A percentile compares a stretch with the other conserved stretches of the same genome.
Evolutionary conservation across 1,140 invertebrate genomes (phyloP).

Genomic region (Lycorma delicatula): DNA sequence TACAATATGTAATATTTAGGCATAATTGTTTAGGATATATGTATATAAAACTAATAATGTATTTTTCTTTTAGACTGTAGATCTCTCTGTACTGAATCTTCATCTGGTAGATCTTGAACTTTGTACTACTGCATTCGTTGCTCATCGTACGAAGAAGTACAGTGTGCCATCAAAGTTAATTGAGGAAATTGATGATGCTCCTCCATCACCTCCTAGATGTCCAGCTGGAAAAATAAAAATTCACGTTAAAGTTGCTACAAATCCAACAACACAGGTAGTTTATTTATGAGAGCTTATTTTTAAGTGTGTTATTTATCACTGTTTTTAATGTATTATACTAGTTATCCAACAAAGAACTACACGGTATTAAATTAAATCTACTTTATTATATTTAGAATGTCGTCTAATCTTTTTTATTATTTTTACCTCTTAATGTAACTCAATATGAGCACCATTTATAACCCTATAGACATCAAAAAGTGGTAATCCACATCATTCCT

Average conservation of each 20-base stretch:
- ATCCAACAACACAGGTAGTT: slow-evolving; percentile 27
- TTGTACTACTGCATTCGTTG: slow-evolving; percentile 68
- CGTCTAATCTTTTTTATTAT: too few species aligned
- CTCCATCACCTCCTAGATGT: slow-evolving; percentile 52
- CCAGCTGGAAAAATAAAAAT: slow-evolving; percentile 55
- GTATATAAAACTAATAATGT: too few species aligned
- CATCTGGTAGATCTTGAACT: slow-evolving; percentile 59
- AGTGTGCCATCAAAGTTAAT: slow-evolving; percentile 64
- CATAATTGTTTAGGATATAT: slow-evolving; percentile 9
- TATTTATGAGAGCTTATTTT: too few species aligned
- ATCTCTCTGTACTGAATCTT: slow-evolving; percentile 50
- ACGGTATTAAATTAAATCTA: too few species aligned
- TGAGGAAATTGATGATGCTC: slow-evolving; percentile 59
- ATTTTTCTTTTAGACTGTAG: slow-evolving; percentile 26
- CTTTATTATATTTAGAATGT: too few species aligned
- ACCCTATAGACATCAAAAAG: too few species aligned
- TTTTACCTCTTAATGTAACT: too few species aligned
- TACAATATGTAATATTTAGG: neutral
- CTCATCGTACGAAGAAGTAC: slow-evolving; percentile 66
- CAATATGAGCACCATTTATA: too few species aligned
- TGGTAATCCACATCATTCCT: too few species aligned
- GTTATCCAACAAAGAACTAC: too few species aligned
- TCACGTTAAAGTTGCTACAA: slow-evolving; percentile 41
- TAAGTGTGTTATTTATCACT: too few species aligned
- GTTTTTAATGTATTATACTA: too few species aligned